phyloP scores from a whole-genome alignment of 2,113 vertebrate genomes.

The Dicentrarchus labrax region DNA sequence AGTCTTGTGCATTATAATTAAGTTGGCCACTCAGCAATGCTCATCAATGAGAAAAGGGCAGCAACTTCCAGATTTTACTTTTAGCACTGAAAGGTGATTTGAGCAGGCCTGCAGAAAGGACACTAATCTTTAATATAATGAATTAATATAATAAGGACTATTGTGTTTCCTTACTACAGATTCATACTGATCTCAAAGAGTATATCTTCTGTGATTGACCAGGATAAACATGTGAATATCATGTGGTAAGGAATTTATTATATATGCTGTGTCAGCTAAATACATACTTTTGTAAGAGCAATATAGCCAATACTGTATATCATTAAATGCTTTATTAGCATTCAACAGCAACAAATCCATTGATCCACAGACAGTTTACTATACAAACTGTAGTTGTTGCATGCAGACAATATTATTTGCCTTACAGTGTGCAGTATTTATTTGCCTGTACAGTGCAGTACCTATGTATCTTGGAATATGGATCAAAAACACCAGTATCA shows the following conservation, averaged over 20 bases:
- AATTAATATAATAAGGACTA: background rate
- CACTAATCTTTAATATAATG: background rate
- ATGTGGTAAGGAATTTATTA: background rate
- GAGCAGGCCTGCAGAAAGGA: constrained; percentile 23
- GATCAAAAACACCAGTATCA: background rate
- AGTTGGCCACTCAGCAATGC: constrained; percentile 54
- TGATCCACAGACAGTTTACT: too few relatives aligned
- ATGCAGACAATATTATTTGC: background rate
- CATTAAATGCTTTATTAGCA: background rate
- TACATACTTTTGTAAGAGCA: background rate
- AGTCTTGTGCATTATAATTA: constrained; percentile 61
- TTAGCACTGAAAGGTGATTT: constrained; percentile 22
- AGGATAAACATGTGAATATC: background rate
- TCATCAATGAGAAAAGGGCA: constrained; percentile 60
- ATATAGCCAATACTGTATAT: background rate
- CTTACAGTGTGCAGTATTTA: too few relatives aligned
- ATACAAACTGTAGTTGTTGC: background rate
- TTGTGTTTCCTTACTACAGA: background rate
- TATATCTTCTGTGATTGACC: background rate
- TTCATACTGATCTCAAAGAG: background rate
- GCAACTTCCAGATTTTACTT: constrained; percentile 32
- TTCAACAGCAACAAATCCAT: background rate
- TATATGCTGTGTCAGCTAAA: background rate
- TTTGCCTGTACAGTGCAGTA: too few relatives aligned
- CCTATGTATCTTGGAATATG: background rate